Evolutionary conservation across 2,888 invertebrate genomes (phyloP), one percentile per base, ranked within the genome.

Genomic region (Ophion costatus): DNA sequence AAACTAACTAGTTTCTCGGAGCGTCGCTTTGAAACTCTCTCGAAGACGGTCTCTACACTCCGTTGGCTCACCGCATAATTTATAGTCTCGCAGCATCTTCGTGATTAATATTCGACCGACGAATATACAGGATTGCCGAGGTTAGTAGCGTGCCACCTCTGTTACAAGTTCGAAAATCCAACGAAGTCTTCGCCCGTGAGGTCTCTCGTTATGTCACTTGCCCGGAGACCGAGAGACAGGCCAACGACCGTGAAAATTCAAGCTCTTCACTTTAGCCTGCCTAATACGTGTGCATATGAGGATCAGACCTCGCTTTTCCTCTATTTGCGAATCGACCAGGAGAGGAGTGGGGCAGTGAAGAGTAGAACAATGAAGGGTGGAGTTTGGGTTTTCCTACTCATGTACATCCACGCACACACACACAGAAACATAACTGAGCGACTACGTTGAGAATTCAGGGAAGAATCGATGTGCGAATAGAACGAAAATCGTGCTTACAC

Each of bases 401-500:
- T 45, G 7, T 45, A 45, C 10, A 14, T 45, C 2, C 10, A 17
- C 10, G 17, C 17, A 14, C 17, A 51, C 17, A 51, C 14, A 51
- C 17, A 51, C 80, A 59, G 70, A 71, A 71, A 71, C 63, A 73
- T 71, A 67, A 22, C 66, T 67, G 77, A 61, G 67, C 66, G 78
- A 70, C 76, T 78, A 80, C 79, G 80, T 80, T 61, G 70, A 82
- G 84, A 82, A 81, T 85, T 80, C 74, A 81, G 74, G 70, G 75
- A 85, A 82, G 82, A 84, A 85, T 87, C 87, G 87, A 87, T 87
- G 82, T 67, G 79, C 76, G 70, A 74, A 80, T 87, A 57, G 83
- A 82, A 82, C 87, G 82, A 85, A 84, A 87, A 87, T 85, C 83
- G 71, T 78, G 80, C 80, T 66, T 73, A 80, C 82, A 78, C 66